Evolutionary conservation across 2,888 invertebrate species (phyloP).

Genomic region (Nephrotoma guestfalica): DNA sequence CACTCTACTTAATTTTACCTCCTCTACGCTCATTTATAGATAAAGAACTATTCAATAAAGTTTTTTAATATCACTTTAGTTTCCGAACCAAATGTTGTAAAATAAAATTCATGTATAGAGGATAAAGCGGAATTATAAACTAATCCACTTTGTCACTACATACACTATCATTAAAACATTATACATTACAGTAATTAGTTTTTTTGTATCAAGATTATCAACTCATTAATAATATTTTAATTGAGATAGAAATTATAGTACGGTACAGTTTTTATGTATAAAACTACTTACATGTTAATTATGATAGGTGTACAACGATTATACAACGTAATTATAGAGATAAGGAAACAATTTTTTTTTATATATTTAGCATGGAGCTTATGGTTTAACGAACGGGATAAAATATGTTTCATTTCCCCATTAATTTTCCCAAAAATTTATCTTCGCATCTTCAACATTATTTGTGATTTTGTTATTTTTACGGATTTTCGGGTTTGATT

Average conservation of each 20-base stretch:
- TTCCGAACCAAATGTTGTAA: background rate
- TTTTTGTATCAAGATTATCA: background rate
- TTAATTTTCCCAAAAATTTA: background rate
- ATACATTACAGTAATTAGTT: background rate
- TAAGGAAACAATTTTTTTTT: background rate
- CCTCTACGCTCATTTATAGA: background rate
- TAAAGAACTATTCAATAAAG: background rate
- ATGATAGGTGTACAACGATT: background rate
- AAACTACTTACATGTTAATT: background rate
- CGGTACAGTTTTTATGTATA: background rate
- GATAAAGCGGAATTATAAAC: background rate
- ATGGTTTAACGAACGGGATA: background rate
- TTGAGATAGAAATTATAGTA: background rate
- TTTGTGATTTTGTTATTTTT: background rate
- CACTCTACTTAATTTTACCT: background rate
- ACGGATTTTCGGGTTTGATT: background rate
- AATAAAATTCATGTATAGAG: background rate
- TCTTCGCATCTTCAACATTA: background rate
- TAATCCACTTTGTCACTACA: background rate
- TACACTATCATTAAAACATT: background rate
- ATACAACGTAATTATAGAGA: background rate
- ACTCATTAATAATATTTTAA: background rate
- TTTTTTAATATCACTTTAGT: background rate
- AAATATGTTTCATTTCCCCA: background rate
- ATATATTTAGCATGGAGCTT: background rate